These are phyloP conservation scores for Phataginus tricuspis DNA, from an alignment of 2,797 vertebrate species.

Conservation along the genomic window DNA sequence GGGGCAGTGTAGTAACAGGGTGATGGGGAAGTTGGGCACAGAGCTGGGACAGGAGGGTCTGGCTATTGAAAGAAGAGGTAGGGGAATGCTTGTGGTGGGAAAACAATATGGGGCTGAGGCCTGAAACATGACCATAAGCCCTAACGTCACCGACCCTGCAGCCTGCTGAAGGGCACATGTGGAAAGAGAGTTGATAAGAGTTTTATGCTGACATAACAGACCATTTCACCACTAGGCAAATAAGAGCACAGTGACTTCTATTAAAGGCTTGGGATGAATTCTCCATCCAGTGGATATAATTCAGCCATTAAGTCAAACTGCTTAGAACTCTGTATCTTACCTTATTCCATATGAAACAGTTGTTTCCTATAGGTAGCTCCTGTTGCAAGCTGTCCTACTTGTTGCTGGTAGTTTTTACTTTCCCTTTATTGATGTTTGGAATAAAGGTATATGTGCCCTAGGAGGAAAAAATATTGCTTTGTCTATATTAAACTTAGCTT, in stretches of 20 bases:
- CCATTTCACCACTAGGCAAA: background rate
- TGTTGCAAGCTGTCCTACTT: slow-evolving; percentile 38
- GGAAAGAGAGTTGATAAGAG: background rate
- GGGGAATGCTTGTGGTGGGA: background rate
- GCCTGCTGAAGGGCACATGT: background rate
- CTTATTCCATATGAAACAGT: background rate
- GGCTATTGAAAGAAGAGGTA: background rate
- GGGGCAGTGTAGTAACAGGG: background rate
- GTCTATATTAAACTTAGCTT: slow-evolving; percentile 69
- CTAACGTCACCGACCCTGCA: background rate
- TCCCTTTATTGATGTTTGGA: slow-evolving; percentile 53
- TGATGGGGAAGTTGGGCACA: background rate
- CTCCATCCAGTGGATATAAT: background rate
- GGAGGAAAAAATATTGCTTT: slow-evolving; percentile 30
- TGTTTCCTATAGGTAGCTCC: slow-evolving; percentile 10
- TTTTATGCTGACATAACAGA: background rate
- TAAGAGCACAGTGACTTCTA: background rate
- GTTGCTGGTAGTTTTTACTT: slow-evolving; percentile 33
- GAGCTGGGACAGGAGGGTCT: background rate
- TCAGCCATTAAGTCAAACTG: background rate
- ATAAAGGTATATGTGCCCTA: slow-evolving; percentile 54
- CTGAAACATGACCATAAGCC: background rate
- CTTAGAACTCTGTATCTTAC: background rate
- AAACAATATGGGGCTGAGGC: background rate
- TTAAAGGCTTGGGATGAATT: background rate